Percentiles rank a stretch among this genome's conserved stretches.
Evolutionary conservation across 2,113 vertebrate genomes (phyloP).

Genomic region (Ctenomys sociabilis): DNA sequence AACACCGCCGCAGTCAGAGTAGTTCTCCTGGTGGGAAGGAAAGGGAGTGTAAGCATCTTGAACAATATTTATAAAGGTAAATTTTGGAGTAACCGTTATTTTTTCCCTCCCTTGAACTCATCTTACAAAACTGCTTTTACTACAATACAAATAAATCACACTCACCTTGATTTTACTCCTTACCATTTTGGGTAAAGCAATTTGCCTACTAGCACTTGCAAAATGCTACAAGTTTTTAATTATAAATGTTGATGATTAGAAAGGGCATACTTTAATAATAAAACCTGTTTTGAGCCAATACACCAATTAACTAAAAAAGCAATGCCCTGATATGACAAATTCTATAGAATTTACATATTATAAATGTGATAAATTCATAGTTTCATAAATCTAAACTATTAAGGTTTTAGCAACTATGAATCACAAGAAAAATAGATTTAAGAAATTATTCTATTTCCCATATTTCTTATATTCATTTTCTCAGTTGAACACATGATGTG

Average conservation of each 20-base stretch:
- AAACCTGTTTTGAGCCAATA: background rate
- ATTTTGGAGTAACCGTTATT: background rate
- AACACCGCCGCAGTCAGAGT: slow-evolving; percentile 95
- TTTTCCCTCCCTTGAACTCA: slow-evolving; percentile 61
- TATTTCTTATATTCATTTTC: background rate
- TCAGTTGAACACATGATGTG: background rate
- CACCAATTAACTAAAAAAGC: background rate
- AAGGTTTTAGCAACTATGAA: background rate
- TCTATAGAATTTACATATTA: background rate
- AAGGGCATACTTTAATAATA: background rate
- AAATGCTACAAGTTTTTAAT: background rate
- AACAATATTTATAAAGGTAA: background rate
- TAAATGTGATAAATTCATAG: background rate
- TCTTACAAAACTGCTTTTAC: slow-evolving; percentile 47
- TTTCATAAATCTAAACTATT: background rate
- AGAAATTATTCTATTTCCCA: background rate
- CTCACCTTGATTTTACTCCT: background rate
- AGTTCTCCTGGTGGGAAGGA: slow-evolving; percentile 92
- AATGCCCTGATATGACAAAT: background rate
- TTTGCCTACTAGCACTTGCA: background rate
- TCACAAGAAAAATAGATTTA: background rate
- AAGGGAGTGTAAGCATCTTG: slow-evolving; percentile 59
- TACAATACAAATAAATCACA: background rate
- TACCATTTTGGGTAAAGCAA: background rate
- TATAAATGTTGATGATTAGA: slow-evolving; percentile 35